phyloP scores from a whole-genome alignment of 2,113 vertebrate genomes.

The Podarcis cretensis region DNA sequence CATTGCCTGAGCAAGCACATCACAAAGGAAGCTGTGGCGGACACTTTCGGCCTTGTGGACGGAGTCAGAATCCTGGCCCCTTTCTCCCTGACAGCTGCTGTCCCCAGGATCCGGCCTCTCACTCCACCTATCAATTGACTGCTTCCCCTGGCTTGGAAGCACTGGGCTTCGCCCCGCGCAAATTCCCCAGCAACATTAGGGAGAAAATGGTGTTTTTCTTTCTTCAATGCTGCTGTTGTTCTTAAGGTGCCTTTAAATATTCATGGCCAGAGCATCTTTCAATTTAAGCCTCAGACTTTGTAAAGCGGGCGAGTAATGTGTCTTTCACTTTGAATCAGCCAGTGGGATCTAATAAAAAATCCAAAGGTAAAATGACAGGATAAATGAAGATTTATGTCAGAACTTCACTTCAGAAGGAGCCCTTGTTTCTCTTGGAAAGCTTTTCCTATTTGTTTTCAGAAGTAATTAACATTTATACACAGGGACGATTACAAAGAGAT shows the following conservation, averaged over 20 bases:
- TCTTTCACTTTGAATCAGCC: slow-evolving; percentile 16
- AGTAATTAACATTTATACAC: slow-evolving; percentile 4
- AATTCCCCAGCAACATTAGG: neutral
- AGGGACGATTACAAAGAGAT: neutral
- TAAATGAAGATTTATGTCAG: slow-evolving; percentile 9
- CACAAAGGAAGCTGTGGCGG: neutral
- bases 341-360: slow-evolving; percentile 16
- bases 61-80: neutral
- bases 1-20: too few relatives aligned
- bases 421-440: neutral
- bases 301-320: neutral
- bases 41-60: neutral
- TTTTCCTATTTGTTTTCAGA: slow-evolving; percentile 3
- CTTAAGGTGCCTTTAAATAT: slow-evolving; percentile 7
- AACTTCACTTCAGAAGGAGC: neutral
- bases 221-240: neutral
- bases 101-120: neutral
- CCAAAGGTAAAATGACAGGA: slow-evolving; percentile 2
- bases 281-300: slow-evolving; percentile 1
- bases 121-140: neutral
- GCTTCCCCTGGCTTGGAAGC: neutral
- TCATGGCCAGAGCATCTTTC: slow-evolving; percentile 16
- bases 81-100: neutral
- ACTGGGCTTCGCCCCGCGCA: neutral
- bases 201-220: neutral